Conservation (phyloP, 2,888 invertebrate genomes). For the Mythimna pallens region DNA sequence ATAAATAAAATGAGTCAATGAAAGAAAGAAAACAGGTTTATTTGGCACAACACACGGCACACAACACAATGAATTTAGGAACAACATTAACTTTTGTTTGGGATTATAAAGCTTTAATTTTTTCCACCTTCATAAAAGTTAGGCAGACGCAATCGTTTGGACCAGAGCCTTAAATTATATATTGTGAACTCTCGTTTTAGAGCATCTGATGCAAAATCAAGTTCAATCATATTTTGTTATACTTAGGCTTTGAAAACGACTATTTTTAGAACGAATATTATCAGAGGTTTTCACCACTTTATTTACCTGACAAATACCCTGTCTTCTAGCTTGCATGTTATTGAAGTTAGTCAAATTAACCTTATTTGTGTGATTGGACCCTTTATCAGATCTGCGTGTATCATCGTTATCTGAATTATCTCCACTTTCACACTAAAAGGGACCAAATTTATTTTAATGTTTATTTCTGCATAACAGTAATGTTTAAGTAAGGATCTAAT, state of each 20-base stretch:
- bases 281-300: background rate
- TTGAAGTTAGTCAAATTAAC: slow-evolving; percentile 1
- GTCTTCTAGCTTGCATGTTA: slow-evolving; percentile 19
- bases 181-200: no score
- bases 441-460: slow-evolving; percentile 2
- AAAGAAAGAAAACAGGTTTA: no score
- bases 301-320: slow-evolving; percentile 42
- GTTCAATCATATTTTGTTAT: background rate
- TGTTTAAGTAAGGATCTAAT: background rate
- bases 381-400: background rate
- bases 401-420: slow-evolving; percentile 9
- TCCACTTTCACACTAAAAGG: slow-evolving; percentile 35
- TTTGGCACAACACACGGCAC: no score
- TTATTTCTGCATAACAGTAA: background rate
- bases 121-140: background rate
- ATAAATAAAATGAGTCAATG: no score
- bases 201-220: background rate
- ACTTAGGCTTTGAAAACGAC: background rate
- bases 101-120: background rate
- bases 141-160: no score
- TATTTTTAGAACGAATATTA: background rate
- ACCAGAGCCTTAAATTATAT: no score
- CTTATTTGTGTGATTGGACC: background rate
- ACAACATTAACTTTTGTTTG: background rate
- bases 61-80: no score